A percentile compares a stretch with the other conserved stretches of the same genome.
Evolutionary conservation across 2,888 invertebrate genomes (phyloP).

Genomic region (Noctua janthina): DNA sequence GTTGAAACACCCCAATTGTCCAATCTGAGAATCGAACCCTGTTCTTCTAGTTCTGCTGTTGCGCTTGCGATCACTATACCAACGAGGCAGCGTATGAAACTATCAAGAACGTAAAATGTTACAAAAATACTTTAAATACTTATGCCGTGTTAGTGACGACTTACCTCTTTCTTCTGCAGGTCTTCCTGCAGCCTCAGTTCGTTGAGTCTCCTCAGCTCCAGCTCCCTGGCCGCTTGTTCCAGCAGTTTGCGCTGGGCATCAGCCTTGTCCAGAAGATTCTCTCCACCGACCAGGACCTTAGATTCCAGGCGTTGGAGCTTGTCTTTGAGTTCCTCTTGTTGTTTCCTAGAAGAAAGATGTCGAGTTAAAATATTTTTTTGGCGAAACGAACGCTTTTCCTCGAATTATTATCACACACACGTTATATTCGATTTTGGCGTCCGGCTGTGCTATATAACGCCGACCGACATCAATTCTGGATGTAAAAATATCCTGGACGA

Average conservation of each 20-base stretch:
- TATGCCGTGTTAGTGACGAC: neutral
- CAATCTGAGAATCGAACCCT: no score
- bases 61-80: no score
- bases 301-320: conserved; percentile 97
- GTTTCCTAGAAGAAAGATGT: conserved; percentile 81
- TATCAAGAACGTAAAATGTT: no score
- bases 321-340: conserved; percentile 95
- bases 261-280: conserved; percentile 99
- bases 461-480: no score
- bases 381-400: neutral
- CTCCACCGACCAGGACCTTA: conserved; percentile 99
- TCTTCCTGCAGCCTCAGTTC: conserved; percentile 95
- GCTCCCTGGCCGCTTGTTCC: conserved; percentile 95
- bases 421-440: neutral
- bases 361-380: neutral
- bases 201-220: conserved; percentile 94
- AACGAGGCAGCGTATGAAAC: no score
- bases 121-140: no score
- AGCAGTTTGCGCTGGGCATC: conserved; percentile 97
- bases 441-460: no score
- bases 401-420: neutral
- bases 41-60: no score
- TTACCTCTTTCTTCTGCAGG: conserved; percentile 95
- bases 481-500: no score
- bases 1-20: no score